These are phyloP conservation scores for Drosophila funebris DNA, from an alignment of 1,140 invertebrate genomes.

Conservation along the genomic window DNA sequence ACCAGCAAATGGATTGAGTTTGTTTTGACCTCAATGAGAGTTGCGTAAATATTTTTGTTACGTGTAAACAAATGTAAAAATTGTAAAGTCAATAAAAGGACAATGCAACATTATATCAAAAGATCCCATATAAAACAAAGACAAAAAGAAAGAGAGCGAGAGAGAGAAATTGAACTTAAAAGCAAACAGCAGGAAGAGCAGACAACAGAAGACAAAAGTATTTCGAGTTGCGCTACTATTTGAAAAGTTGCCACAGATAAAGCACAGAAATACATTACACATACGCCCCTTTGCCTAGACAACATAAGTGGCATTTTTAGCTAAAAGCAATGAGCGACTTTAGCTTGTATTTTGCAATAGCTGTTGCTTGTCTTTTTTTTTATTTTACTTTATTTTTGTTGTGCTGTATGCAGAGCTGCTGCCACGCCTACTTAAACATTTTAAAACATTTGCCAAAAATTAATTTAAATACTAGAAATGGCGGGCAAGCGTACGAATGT, in stretches of 20 bases:
- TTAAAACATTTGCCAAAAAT: conserved; percentile 58
- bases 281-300: conserved; percentile 70
- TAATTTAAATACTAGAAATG: conserved; percentile 74
- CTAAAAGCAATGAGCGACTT: conserved; percentile 21
- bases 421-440: conserved; percentile 62
- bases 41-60: conserved; percentile 31
- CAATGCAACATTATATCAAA: not conserved
- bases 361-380: not conserved
- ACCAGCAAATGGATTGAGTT: conserved; percentile 26
- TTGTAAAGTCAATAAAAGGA: conserved; percentile 10
- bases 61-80: conserved; percentile 22
- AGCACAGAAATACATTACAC: conserved; percentile 51
- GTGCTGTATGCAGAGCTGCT: not conserved
- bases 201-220: conserved; percentile 10
- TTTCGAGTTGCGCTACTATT: conserved; percentile 15
- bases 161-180: conserved; percentile 26
- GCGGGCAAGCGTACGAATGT: conserved; percentile 34
- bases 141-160: not conserved
- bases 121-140: not conserved
- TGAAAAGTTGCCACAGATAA: conserved; percentile 32
- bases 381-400: not conserved
- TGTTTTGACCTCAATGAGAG: conserved; percentile 1
- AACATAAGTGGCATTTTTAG: conserved; percentile 38
- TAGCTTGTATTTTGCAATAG: conserved; percentile 7
- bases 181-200: not conserved